phyloP scores from a whole-genome alignment of 1,140 invertebrate species.

The Aplysia californica region DNA sequence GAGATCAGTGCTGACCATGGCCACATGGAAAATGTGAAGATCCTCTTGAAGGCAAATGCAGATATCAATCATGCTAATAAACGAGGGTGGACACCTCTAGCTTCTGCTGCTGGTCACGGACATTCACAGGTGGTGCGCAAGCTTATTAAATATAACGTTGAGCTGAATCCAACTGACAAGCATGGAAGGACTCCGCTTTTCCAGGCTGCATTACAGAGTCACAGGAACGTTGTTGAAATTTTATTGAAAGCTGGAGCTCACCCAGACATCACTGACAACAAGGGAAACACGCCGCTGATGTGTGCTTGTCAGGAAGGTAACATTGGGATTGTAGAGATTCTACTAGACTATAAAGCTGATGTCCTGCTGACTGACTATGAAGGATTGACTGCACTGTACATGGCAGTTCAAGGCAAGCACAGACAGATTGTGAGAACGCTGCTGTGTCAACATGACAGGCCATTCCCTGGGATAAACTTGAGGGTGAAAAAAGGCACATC shows the following conservation, averaged over 20 bases:
- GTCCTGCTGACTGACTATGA: not conserved
- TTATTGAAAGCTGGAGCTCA: conserved; percentile 25
- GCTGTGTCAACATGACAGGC: not conserved
- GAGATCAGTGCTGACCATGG: conserved; percentile 8
- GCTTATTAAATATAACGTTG: not conserved
- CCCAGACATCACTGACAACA: conserved; percentile 17
- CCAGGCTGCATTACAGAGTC: conserved; percentile 5
- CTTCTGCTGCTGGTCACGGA: not conserved
- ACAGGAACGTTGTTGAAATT: conserved; percentile 14
- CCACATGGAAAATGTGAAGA: not conserved
- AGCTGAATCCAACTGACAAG: not conserved
- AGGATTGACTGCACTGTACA: not conserved
- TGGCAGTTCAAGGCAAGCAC: conserved; percentile 1
- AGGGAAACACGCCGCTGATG: conserved; percentile 33
- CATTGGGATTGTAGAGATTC: conserved; percentile 4
- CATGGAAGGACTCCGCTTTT: not conserved
- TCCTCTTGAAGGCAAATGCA: not conserved
- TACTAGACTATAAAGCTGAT: conserved; percentile 19
- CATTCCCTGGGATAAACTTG: not conserved
- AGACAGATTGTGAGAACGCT: not conserved
- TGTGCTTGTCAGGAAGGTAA: conserved; percentile 17
- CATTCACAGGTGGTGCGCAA: not conserved
- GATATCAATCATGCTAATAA: not conserved
- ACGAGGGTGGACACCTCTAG: not conserved
- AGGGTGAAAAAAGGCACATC: not conserved